These are phyloP conservation scores for Pentalonia nigronervosa DNA, from an alignment of 1,140 invertebrate genomes.

Conservation along the genomic window DNA sequence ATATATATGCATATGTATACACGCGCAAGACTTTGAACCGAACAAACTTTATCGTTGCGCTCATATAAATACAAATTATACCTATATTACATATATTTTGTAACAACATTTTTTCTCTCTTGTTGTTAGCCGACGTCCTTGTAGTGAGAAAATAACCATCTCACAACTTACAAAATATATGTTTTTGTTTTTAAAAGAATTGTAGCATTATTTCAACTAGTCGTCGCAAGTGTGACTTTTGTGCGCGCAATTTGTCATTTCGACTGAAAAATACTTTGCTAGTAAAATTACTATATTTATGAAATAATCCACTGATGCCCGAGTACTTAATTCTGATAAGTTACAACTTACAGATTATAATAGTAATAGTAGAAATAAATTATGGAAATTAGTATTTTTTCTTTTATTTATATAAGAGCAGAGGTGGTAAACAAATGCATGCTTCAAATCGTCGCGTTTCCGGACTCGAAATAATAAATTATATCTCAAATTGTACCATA, in stretches of 20 bases:
- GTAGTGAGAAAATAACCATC: not conserved
- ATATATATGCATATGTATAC: not conserved
- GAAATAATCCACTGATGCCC: not conserved
- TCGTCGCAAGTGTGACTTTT: not conserved
- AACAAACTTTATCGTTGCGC: not conserved
- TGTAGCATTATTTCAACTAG: not conserved
- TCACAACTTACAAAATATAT: not conserved
- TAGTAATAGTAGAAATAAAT: too few relatives aligned
- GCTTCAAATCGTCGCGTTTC: too few relatives aligned
- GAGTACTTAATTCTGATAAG: too few relatives aligned
- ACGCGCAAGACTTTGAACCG: not conserved
- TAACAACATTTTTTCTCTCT: not conserved
- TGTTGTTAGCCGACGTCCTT: not conserved
- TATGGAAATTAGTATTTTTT: too few relatives aligned
- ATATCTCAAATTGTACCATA: too few relatives aligned
- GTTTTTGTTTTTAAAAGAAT: not conserved
- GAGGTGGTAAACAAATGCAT: too few relatives aligned
- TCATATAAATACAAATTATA: not conserved
- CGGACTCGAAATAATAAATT: too few relatives aligned
- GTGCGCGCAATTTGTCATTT: not conserved
- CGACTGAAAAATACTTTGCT: not conserved
- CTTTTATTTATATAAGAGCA: too few relatives aligned
- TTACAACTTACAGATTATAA: too few relatives aligned
- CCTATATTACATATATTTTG: not conserved
- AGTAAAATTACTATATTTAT: not conserved